Evolutionary conservation across 53 echinoderm and acorn worm species (phyloP).

Genomic region (Hippasteria phrygiana): DNA sequence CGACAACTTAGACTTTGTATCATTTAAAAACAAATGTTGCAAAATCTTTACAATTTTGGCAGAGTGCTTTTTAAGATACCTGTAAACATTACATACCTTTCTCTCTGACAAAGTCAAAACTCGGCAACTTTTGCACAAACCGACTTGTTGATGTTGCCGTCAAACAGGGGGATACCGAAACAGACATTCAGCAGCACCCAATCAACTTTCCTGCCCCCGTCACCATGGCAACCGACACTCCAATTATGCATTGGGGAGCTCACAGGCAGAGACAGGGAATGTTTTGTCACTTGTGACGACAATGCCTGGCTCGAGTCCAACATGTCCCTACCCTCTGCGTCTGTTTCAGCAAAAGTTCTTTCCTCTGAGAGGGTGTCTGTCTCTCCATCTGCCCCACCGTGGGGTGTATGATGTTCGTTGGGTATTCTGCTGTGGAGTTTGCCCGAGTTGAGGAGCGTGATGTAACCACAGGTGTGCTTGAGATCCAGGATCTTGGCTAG

Average conservation of each 20-base stretch:
- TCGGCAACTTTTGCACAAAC: conserved; percentile 90
- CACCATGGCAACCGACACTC: conserved; percentile 14
- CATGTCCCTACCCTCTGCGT: conserved; percentile 2
- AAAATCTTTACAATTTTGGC: too few species aligned
- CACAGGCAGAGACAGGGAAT: conserved; percentile 53
- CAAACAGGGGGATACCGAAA: conserved; percentile 97
- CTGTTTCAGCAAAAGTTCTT: background rate
- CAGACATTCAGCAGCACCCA: conserved; percentile 88
- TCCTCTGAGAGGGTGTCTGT: background rate
- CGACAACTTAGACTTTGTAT: too few species aligned
- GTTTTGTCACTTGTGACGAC: conserved; percentile 32
- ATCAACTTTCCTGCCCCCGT: conserved; percentile 57
- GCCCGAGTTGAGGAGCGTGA: conserved; percentile 92
- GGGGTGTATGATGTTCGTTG: background rate
- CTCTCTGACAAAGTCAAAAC: conserved; percentile 80
- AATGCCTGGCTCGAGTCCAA: background rate
- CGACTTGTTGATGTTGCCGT: conserved; percentile 83
- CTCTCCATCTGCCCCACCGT: background rate
- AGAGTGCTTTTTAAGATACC: too few species aligned
- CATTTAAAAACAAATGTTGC: too few species aligned
- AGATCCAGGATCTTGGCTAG: conserved; percentile 81
- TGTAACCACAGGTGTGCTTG: conserved; percentile 89
- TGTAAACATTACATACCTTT: too few species aligned
- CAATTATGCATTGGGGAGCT: conserved; percentile 45
- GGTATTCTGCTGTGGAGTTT: conserved; percentile 32